Conservation (phyloP, 23 tunicate species). For the Styela plicata region DNA sequence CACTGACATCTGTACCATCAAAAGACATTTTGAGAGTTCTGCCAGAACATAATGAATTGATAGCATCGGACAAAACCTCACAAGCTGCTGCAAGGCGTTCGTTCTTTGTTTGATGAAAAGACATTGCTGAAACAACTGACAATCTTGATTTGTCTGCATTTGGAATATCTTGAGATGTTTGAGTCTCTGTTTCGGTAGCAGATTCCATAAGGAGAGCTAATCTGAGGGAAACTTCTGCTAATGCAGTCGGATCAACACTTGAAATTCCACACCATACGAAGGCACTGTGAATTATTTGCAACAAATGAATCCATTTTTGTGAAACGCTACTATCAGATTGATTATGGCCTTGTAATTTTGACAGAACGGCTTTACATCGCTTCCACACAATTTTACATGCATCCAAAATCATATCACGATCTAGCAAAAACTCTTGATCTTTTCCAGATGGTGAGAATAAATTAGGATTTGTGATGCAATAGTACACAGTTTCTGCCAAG, state of each 20-base stretch:
- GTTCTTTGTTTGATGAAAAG: conserved; percentile 10
- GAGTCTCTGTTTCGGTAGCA: conserved; percentile 6
- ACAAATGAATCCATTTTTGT: conserved; percentile 73
- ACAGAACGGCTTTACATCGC: conserved; percentile 57
- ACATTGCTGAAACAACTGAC: conserved; percentile 10
- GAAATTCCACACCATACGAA: conserved; percentile 68
- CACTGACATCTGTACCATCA: neutral
- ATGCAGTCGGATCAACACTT: conserved; percentile 60
- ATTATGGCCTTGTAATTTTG: conserved; percentile 28
- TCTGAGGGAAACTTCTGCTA: conserved; percentile 61
- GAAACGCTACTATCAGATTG: conserved; percentile 33
- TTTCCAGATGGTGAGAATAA: conserved; percentile 62
- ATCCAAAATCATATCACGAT: conserved; percentile 93
- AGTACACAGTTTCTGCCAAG: conserved; percentile 78
- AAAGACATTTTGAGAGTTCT: conserved; percentile 27
- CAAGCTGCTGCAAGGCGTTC: conserved; percentile 29
- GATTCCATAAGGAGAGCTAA: conserved; percentile 63
- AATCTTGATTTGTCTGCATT: neutral
- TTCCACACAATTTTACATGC: conserved; percentile 72
- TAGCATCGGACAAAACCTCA: conserved; percentile 29
- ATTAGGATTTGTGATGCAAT: conserved; percentile 65
- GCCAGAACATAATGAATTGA: conserved; percentile 26
- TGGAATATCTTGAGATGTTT: neutral
- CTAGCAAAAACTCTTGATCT: conserved; percentile 58
- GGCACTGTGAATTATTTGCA: conserved; percentile 60